Base-by-base conservation (phyloP, 1,140 invertebrate species). In the Achatina immaculata region DNA sequence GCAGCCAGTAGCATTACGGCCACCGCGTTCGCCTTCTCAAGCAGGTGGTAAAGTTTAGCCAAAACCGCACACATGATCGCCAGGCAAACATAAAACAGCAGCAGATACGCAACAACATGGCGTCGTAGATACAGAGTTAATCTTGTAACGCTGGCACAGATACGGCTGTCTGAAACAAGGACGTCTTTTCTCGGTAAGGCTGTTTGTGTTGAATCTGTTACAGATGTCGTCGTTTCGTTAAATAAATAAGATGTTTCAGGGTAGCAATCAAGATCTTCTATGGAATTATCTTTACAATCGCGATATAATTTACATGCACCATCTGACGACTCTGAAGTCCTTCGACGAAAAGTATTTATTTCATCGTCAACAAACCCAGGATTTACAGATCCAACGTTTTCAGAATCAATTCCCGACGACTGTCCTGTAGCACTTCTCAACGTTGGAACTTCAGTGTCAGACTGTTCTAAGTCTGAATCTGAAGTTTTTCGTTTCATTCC, bases 401-500 rank as follows among this genome's bases (percentile, higher is more conserved):
- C 58, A 6, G 28, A 31, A 62, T 34, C 28, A 6, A 19, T 62
- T 62, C 58, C 21, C 1, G 71, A 73, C 6, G 42, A 51, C 43
- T 73, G 71, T 9, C 71, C 1, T n/a, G 42, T 73, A 11, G 31
- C 9, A n/a, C 40, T 71, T 34, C 7, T 34, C 14, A 14, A 14
- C 3, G 34, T 31, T 43, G 68, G 38, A 6, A 2, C 1, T 42
- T 43, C 31, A 6, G n/a, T n/a, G 3, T n/a, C 14, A 21, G 6
- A 2, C 36, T 36, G n/a, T 4, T 42, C 9, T 1, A 80, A 19
- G 48, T 51, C 21, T n/a, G 65, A 48, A 36, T 80, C 78, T 36
- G 65, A 71, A 21, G 45, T 11, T 55, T 80, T 68, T 31, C 65
- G 71, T 40, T 80, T 80, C 24, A 71, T 21, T 24, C 66, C 43